Evolutionary conservation across 2,113 vertebrate species (phyloP).

Genomic region (Sapajus apella): DNA sequence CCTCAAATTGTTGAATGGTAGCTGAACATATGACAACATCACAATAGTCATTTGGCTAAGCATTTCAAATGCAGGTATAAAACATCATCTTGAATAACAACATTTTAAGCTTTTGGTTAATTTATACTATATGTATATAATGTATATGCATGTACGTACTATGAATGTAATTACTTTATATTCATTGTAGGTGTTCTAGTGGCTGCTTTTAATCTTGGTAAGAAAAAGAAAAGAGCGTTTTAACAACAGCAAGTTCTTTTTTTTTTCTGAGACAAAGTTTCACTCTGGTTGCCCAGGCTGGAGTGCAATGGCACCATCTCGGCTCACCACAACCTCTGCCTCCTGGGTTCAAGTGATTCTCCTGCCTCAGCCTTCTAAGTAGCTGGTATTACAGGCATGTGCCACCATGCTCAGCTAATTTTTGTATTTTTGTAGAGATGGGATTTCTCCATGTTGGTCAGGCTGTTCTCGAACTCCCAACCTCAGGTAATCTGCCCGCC

Average conservation of each 20-base stretch:
- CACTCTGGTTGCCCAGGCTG: no score
- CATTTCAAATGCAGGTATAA: not conserved
- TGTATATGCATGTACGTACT: not conserved
- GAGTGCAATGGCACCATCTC: no score
- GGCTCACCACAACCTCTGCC: no score
- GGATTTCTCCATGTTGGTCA: no score
- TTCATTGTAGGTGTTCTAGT: not conserved
- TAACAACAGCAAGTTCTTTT: not conserved
- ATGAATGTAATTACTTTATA: not conserved
- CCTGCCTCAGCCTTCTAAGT: no score
- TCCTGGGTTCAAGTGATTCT: no score
- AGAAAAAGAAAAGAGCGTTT: not conserved
- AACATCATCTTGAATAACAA: not conserved
- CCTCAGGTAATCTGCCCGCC: no score
- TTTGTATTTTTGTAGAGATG: no score
- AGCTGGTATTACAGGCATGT: no score
- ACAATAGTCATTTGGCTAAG: not conserved
- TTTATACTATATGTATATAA: not conserved
- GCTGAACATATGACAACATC: not conserved
- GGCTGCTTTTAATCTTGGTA: not conserved
- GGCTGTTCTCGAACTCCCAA: no score
- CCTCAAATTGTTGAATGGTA: not conserved
- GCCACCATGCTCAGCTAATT: no score
- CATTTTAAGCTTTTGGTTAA: slow-evolving; percentile 12
- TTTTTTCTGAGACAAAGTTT: no score